Conservation (phyloP, 2,797 vertebrate genomes). For the Leptatherina wallacei region DNA sequence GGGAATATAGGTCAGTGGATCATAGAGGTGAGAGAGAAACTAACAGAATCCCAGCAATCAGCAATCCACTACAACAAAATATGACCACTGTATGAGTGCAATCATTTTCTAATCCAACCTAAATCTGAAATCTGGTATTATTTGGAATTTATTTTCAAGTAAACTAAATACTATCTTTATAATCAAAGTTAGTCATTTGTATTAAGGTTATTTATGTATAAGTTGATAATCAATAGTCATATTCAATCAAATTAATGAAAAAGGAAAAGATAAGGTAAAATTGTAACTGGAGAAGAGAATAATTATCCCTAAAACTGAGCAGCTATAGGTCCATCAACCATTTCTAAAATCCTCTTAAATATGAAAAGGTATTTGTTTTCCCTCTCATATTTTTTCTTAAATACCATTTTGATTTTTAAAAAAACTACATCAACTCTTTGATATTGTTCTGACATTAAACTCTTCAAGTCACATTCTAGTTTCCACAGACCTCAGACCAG, state of each 20-base stretch:
- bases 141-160: background rate
- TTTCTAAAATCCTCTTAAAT: constrained; percentile 1
- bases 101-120: background rate
- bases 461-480: background rate
- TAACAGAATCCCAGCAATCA: constrained; percentile 40
- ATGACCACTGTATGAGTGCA: background rate
- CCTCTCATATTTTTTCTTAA: constrained; percentile 1
- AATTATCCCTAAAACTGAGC: background rate
- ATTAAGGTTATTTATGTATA: background rate
- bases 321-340: too few relatives aligned
- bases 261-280: background rate
- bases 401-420: background rate
- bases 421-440: background rate
- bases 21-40: constrained; percentile 64
- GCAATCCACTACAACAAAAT: constrained; percentile 26
- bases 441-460: background rate
- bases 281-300: background rate
- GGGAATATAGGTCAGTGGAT: constrained; percentile 79
- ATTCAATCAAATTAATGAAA: background rate
- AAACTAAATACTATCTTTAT: background rate
- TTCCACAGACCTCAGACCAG: constrained; percentile 87
- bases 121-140: background rate
- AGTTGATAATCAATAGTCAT: background rate
- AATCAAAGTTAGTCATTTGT: background rate
- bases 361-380: background rate